Evolutionary conservation across 2,888 invertebrate species (phyloP), one percentile per base, ranked within the genome.

Genomic region (Ethmia dodecea): DNA sequence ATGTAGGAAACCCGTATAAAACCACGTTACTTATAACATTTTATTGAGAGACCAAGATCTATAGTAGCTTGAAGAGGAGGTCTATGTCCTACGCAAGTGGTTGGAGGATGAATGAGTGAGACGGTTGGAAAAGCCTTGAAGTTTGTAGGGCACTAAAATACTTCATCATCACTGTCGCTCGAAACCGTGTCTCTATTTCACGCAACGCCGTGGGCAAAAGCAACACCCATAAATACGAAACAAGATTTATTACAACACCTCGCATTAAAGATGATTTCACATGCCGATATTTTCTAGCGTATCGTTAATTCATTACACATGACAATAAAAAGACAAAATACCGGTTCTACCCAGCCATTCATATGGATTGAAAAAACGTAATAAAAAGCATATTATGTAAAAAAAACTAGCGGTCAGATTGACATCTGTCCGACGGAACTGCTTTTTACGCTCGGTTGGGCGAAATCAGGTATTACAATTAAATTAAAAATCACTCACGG

Each of bases 401-500:
- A 62, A 60, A 62, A 64, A 71, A 52, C 46, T 53, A 68, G 64
- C 67, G 65, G 67, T 63, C 45, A 45, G 51, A 75, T 80, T 83
- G 84, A 83, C 84, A 81, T 78, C 68, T 84, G 84, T 80, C 84
- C 56, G 59, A 51, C 52, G 55, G 47, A 50, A 56, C 60, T 60
- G 55, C 68, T 60, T 64, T 65, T 60, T 61, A 68, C 70, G 79
- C 60, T 74, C 64, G 64, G 75, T 67, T 75, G 80, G 52, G 63
- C 80, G 71, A 79, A 81, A 81, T 81, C 84, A 74, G 62, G 84
- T 84, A 83, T 79, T 74, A 83, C 80, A 84, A 84, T 86, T 83
- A 84, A 81, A 83, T 84, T 84, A 75, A 78, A 81, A 84, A 81
- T 76, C 84, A 84, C 58, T 86, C 79, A 78, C 59, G 64, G 56